Evolutionary conservation across 2,113 vertebrate species (phyloP).

Genomic region (Chloroceryle aenea): DNA sequence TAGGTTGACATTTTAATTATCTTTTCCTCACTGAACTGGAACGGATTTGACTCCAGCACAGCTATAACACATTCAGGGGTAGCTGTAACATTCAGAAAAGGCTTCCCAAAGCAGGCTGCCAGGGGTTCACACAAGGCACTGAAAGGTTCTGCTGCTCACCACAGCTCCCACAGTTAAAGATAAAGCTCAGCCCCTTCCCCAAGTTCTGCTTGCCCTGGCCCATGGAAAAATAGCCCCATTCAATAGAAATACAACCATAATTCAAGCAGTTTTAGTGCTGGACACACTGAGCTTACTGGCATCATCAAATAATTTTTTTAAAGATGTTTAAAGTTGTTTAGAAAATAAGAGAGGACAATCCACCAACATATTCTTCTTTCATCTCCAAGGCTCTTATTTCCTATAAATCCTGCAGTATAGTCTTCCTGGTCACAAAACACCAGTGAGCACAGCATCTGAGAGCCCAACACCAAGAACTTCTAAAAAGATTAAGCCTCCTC

Average conservation of each 20-base stretch:
- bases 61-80: background rate
- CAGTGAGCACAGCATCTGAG: background rate
- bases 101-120: background rate
- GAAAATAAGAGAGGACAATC: background rate
- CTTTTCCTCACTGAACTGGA: background rate
- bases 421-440: background rate
- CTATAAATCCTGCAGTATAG: background rate
- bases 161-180: background rate
- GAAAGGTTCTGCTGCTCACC: background rate
- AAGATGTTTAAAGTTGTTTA: no score
- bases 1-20: background rate
- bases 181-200: background rate
- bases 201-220: fast-evolving
- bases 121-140: fast-evolving
- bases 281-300: background rate
- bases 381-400: background rate
- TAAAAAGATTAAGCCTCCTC: background rate
- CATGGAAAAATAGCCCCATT: background rate
- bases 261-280: background rate
- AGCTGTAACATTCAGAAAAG: background rate
- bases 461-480: background rate
- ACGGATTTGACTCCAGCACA: background rate
- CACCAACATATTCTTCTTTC: fast-evolving
- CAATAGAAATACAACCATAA: background rate
- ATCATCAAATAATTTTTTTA: background rate